Base-by-base conservation (phyloP, 1,140 invertebrate species). In the Thrips palmi region DNA sequence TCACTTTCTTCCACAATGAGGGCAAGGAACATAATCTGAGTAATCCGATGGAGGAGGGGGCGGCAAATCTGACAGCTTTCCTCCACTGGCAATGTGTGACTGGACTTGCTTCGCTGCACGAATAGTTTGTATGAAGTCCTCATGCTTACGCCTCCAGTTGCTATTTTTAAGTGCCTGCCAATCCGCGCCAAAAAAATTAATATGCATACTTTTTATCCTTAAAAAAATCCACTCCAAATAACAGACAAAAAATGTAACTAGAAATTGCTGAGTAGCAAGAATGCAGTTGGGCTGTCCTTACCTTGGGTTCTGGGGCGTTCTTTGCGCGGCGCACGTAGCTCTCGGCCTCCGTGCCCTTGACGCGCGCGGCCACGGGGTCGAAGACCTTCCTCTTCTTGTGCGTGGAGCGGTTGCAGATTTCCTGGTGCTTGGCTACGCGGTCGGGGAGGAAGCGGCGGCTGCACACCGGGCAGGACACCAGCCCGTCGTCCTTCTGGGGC, bases 141-240 rank as follows among this genome's bases (percentile, higher is more conserved):
- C 83, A 57, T 93, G 88, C 51, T 92, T 83, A 52, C 77, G 69
- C 7, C 88, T 67, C 91, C 91, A 97, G 57, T 84, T 78, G 37
- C 59, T 70, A 50, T 77, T 79, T 46, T 71, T 70, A 21, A 47
- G 51, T 47, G 33, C 39, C 47, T 45, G 23, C 10, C 33, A 27
- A 29, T 37, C 6, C 20, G 14, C 18, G 20, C 11, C 8, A 39
- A 10, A 33, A 15, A 1, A 34, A 39, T 34, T 33, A 17, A 11
- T 38, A 25, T 33, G 4, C 19, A 20, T 36, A 39, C 31, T 22
- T 2, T n/a, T 31, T 33, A 21, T 15, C 15, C 3, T 11, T 36
- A 11, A 24, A 17, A 19, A 43, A 24, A 37, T 15, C 20, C 38
- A 21, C 24, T 22, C 33, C n/a, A 3, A 33, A 22, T 21, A 14